Percentiles rank a stretch among this genome's conserved stretches.
Conservation (phyloP, 2,113 vertebrate species). For the Neoarius graeffei region DNA sequence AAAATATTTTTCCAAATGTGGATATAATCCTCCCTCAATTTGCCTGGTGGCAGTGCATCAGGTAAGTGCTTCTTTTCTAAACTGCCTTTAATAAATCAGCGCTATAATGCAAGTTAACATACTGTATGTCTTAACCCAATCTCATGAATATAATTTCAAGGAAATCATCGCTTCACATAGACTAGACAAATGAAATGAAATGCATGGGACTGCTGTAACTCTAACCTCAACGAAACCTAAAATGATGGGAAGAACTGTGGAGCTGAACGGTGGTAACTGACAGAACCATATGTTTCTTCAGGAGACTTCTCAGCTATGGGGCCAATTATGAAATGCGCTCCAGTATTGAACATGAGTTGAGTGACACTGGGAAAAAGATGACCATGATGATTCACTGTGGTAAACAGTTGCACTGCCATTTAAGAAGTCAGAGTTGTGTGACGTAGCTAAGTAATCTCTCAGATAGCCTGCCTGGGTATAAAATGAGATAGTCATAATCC, state of each 20-base stretch:
- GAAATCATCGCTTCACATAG: neutral
- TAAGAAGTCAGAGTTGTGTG: conserved; percentile 55
- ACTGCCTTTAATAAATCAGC: neutral
- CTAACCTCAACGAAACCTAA: neutral
- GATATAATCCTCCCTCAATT: neutral
- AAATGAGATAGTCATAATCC: conserved; percentile 67
- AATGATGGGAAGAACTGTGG: neutral
- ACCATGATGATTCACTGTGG: neutral
- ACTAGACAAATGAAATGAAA: neutral
- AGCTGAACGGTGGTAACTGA: neutral
- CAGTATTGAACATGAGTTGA: neutral
- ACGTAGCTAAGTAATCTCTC: conserved; percentile 74
- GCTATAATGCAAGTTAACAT: neutral
- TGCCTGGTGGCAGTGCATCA: neutral
- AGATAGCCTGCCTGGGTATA: conserved; percentile 75
- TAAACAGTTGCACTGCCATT: neutral
- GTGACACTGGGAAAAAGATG: neutral
- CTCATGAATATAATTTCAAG: neutral
- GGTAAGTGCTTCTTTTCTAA: neutral
- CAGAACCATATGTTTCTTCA: neutral
- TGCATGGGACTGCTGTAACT: neutral
- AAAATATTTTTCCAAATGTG: neutral
- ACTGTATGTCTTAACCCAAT: neutral
- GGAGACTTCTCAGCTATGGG: neutral
- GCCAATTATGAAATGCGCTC: neutral